A percentile compares a stretch with the other conserved stretches of the same genome.
These are phyloP conservation scores for Nyctalus aviator DNA, from an alignment of 2,797 vertebrate genomes.

Conservation along the genomic window DNA sequence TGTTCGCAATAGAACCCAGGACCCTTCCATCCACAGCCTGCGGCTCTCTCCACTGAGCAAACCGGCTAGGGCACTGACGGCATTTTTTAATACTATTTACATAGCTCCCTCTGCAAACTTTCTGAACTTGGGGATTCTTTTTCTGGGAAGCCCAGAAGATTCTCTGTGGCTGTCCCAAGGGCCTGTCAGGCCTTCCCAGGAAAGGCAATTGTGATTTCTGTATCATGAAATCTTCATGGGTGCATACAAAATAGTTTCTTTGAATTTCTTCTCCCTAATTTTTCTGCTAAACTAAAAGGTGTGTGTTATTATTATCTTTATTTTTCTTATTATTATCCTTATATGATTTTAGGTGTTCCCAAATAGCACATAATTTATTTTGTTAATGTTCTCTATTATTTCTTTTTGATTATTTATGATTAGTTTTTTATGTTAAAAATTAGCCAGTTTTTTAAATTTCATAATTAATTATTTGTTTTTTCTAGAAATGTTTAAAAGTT, in stretches of 20 bases:
- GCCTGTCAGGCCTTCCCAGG: background rate
- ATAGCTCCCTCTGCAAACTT: background rate
- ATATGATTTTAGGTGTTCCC: background rate
- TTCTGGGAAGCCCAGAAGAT: background rate
- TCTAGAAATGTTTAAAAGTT: conserved; percentile 33
- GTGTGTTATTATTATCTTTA: background rate
- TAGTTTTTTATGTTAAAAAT: conserved; percentile 58
- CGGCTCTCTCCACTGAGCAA: no score
- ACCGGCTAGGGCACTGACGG: background rate
- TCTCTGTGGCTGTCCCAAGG: background rate
- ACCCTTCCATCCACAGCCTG: no score
- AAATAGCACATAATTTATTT: conserved; percentile 22
- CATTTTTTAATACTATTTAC: background rate
- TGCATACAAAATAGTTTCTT: background rate
- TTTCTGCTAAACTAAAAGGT: background rate
- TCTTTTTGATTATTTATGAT: conserved; percentile 38
- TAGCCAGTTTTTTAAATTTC: background rate
- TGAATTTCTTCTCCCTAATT: background rate
- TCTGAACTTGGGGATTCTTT: background rate
- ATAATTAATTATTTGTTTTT: conserved; percentile 30
- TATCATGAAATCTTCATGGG: background rate
- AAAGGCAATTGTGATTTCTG: background rate
- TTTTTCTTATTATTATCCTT: background rate
- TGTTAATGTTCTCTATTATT: conserved; percentile 45
- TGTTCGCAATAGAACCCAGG: no score